Conservation (phyloP, 2,797 vertebrate genomes). For the Helarctos malayanus region DNA sequence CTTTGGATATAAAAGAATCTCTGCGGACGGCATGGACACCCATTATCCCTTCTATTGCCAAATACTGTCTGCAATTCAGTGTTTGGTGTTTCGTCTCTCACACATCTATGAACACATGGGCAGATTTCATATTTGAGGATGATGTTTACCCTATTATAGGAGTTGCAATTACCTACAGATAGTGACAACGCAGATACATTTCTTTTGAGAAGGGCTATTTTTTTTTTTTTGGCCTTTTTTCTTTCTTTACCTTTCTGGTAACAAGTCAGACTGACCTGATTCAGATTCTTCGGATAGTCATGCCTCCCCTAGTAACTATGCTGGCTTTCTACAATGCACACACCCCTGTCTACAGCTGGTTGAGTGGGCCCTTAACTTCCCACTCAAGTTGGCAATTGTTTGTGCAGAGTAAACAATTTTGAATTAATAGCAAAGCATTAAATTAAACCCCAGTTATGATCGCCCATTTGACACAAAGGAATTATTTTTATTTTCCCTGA, state of each 20-base stretch:
- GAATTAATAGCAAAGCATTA: slow-evolving; percentile 53
- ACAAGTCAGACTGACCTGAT: slow-evolving; percentile 49
- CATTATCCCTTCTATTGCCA: neutral
- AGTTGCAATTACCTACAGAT: neutral
- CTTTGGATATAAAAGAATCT: neutral
- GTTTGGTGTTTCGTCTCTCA: neutral
- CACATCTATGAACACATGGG: neutral
- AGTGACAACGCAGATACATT: neutral
- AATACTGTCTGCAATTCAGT: neutral
- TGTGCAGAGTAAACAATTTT: slow-evolving; percentile 16
- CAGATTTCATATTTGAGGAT: neutral
- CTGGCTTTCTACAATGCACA: neutral
- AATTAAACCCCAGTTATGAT: slow-evolving; percentile 34
- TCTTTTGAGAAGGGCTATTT: neutral
- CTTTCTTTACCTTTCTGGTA: neutral
- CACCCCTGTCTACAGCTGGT: neutral
- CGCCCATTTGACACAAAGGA: slow-evolving; percentile 44
- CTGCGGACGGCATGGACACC: neutral
- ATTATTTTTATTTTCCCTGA: slow-evolving; percentile 31
- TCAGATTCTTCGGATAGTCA: neutral
- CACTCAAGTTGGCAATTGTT: slow-evolving; percentile 40
- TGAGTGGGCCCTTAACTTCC: neutral
- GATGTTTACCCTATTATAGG: neutral
- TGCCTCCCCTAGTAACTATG: neutral
- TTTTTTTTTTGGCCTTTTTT: neutral